Percentiles rank a stretch among this genome's conserved stretches.
Conservation (phyloP, 2,113 vertebrate species). For the Regulus satrapa region DNA sequence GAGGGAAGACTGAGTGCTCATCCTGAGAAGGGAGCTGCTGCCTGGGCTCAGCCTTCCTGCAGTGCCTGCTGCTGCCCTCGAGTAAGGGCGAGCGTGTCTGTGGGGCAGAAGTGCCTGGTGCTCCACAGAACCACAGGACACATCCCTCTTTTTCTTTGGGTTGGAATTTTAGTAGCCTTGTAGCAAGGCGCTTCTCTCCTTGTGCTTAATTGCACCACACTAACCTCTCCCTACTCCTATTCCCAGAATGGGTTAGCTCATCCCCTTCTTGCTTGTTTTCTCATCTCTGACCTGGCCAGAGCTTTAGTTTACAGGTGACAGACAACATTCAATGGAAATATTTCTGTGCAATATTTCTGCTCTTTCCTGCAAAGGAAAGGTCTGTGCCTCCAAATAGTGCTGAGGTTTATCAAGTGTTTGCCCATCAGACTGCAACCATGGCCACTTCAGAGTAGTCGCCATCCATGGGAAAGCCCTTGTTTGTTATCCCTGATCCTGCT, state of each 20-base stretch:
- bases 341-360: accelerated
- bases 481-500: not conserved
- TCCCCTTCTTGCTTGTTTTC: not conserved
- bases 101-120: not conserved
- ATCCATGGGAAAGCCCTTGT: not conserved
- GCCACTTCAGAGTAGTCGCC: not conserved
- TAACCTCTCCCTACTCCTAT: not conserved
- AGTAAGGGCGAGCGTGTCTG: accelerated
- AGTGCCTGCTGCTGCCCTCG: not conserved
- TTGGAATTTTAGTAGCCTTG: not conserved
- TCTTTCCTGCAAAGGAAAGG: not conserved
- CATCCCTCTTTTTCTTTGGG: accelerated
- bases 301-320: not conserved
- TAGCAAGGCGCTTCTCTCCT: accelerated
- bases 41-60: not conserved
- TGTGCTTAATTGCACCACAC: not conserved
- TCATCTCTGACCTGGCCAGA: not conserved
- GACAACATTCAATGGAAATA: not conserved
- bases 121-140: accelerated
- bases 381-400: not conserved
- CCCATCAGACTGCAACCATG: accelerated
- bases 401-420: not conserved
- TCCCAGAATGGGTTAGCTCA: not conserved
- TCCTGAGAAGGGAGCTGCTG: not conserved
- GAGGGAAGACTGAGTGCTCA: not conserved